phyloP scores from a whole-genome alignment of 2,113 vertebrate species.

The Cynoglossus semilaevis region DNA sequence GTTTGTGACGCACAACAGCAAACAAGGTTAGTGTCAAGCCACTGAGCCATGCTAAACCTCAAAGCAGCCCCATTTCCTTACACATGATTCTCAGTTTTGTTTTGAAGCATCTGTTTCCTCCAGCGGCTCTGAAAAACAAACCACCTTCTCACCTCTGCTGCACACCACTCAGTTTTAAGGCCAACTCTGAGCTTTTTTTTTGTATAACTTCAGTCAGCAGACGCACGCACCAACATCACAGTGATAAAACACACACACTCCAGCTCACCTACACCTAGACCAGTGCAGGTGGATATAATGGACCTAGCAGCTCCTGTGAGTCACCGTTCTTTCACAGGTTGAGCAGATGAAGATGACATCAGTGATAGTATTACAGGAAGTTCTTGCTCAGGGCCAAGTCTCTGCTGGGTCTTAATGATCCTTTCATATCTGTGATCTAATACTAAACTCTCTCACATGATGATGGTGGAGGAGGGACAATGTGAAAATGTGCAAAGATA shows the following conservation, averaged over 20 bases:
- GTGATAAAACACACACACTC: constrained; percentile 49
- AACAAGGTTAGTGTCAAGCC: constrained; percentile 22
- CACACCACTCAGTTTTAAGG: constrained; percentile 44
- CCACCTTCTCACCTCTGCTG: constrained; percentile 64
- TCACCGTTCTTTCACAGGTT: constrained; percentile 36
- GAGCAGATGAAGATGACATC: constrained; percentile 55
- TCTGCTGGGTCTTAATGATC: constrained; percentile 13
- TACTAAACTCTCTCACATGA: constrained; percentile 8
- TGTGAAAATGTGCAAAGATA: constrained; percentile 3
- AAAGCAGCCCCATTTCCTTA: constrained; percentile 39
- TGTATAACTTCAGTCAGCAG: constrained; percentile 29
- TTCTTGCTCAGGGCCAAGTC: constrained; percentile 39
- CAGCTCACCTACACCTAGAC: constrained; percentile 23
- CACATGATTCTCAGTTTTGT: constrained; percentile 52
- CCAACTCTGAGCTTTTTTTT: constrained; percentile 35
- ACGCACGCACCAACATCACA: constrained; percentile 2
- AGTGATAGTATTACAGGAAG: constrained; percentile 51
- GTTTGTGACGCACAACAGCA: constrained; percentile 2
- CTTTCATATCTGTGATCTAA: constrained; percentile 14
- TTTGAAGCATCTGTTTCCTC: constrained; percentile 74
- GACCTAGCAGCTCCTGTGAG: constrained; percentile 34
- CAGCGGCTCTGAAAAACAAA: constrained; percentile 32
- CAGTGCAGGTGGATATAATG: neutral
- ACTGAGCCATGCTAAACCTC: constrained; percentile 27
- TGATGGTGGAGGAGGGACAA: neutral